Evolutionary conservation across 2,113 vertebrate genomes (phyloP).

Genomic region (Sinocyclocheilus grahami): DNA sequence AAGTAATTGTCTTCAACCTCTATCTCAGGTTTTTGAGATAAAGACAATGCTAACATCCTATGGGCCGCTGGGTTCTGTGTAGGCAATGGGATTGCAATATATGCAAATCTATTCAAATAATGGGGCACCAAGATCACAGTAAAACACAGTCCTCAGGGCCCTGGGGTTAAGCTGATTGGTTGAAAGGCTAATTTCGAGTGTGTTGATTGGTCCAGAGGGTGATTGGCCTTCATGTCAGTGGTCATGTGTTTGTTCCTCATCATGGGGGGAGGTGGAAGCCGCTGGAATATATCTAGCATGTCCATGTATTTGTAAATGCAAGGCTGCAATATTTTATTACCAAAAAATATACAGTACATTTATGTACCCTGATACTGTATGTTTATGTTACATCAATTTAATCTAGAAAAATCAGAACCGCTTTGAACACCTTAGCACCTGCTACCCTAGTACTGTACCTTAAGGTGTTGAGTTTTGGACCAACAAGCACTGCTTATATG

Average conservation of each 20-base stretch:
- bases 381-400: not conserved
- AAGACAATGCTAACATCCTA: not conserved
- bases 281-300: constrained; percentile 24
- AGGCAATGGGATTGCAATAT: constrained; percentile 49
- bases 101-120: constrained; percentile 67
- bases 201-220: constrained; percentile 46
- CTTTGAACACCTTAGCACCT: not conserved
- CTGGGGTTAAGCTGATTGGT: constrained; percentile 55
- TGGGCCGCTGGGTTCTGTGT: not conserved
- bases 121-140: constrained; percentile 38
- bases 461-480: not conserved
- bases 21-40: not conserved
- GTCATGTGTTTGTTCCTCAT: constrained; percentile 43
- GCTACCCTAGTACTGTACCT: not conserved
- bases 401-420: not conserved
- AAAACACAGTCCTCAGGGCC: constrained; percentile 37
- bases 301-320: constrained; percentile 33
- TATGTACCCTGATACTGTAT: not conserved
- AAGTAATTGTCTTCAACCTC: not conserved
- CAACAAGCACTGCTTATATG: not conserved
- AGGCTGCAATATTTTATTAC: not conserved
- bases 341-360: not conserved
- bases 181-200: constrained; percentile 40
- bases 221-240: constrained; percentile 36
- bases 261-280: constrained; percentile 38